Percentiles rank a stretch among this genome's conserved stretches.
phyloP scores from a whole-genome alignment of 30 jellyfish, hydroid and myxozoan species.

The Hydractinia symbiolongicarpus region DNA sequence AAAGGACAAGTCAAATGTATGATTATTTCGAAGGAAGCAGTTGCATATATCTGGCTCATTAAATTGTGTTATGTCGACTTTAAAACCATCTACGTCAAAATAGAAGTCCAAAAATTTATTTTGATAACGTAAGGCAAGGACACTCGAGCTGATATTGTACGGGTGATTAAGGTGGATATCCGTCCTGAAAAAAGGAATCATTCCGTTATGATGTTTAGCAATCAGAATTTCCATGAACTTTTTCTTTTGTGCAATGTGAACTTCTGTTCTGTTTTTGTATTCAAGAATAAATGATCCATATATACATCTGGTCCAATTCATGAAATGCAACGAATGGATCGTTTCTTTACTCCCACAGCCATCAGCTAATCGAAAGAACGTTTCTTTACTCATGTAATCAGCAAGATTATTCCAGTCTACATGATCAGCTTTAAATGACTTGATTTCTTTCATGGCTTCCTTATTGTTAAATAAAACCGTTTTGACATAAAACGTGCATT shows the following conservation, averaged over 20 bases:
- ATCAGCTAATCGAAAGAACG: slow-evolving; percentile 6
- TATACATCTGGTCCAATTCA: slow-evolving; percentile 8
- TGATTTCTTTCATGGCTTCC: neutral
- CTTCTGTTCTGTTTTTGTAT: neutral
- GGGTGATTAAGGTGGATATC: neutral
- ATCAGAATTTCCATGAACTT: too few species aligned
- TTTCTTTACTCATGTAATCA: neutral
- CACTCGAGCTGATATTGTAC: neutral
- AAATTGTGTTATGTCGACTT: neutral
- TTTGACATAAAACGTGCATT: neutral
- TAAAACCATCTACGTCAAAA: neutral
- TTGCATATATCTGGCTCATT: too few species aligned
- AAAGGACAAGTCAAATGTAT: too few species aligned
- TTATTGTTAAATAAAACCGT: neutral
- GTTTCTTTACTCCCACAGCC: slow-evolving; percentile 11
- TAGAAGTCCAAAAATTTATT: neutral
- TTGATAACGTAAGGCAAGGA: neutral
- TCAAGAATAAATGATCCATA: slow-evolving; percentile 14
- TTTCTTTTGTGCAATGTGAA: too few species aligned
- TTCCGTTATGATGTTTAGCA: too few species aligned
- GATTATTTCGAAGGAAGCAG: too few species aligned
- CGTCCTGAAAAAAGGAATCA: neutral
- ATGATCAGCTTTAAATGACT: neutral
- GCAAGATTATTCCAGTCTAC: slow-evolving; percentile 15
- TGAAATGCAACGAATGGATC: slow-evolving; percentile 9